Conservation (phyloP, 2,113 vertebrate genomes). For the Cromileptes altivelis region DNA sequence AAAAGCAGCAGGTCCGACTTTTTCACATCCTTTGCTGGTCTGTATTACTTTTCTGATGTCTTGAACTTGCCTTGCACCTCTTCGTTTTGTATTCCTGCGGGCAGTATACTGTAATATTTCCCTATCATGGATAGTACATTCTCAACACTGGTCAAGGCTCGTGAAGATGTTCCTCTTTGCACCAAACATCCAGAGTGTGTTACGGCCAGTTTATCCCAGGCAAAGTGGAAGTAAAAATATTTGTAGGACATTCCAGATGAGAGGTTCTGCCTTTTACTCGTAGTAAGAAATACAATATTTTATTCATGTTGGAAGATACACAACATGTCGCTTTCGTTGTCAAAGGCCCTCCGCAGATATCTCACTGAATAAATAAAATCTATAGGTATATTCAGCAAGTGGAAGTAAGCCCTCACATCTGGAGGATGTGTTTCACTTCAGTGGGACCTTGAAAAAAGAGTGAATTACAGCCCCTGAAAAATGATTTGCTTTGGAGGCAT, state of each 20-base stretch:
- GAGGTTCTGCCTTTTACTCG: conserved; percentile 19
- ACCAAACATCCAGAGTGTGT: not conserved
- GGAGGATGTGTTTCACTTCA: conserved; percentile 5
- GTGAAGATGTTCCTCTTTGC: not conserved
- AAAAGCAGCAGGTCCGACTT: conserved; percentile 26
- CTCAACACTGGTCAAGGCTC: not conserved
- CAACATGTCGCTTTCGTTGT: conserved; percentile 45
- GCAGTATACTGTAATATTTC: conserved; percentile 3
- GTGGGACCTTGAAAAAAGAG: not conserved
- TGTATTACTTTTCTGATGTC: conserved; percentile 17
- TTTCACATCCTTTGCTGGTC: conserved; percentile 12
- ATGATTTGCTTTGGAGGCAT: not conserved
- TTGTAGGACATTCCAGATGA: conserved; percentile 35
- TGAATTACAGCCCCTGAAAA: conserved; percentile 23
- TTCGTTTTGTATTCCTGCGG: not conserved
- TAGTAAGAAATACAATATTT: conserved; percentile 58
- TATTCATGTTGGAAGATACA: conserved; percentile 57
- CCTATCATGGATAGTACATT: not conserved
- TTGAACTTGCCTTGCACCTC: conserved; percentile 4
- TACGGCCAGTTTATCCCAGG: not conserved
- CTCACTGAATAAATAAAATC: conserved; percentile 65
- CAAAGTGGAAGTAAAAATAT: conserved; percentile 36
- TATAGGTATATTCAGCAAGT: not conserved
- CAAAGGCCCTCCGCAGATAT: conserved; percentile 19
- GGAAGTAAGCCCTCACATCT: conserved; percentile 7